Evolutionary conservation across 2,797 vertebrate species (phyloP).

Genomic region (Gymnoscopelus microlampas): DNA sequence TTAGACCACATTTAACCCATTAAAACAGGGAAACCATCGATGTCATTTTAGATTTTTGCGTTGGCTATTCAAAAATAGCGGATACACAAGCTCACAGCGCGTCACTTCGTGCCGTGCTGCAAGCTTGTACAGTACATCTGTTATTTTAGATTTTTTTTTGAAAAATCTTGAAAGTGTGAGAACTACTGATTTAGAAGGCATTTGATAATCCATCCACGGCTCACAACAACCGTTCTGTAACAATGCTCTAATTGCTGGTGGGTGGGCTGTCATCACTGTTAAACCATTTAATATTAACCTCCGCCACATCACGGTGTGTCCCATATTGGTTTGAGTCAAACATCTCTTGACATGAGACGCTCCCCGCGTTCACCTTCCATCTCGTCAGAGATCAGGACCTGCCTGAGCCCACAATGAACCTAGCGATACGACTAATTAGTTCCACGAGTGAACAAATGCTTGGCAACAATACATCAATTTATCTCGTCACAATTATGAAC

Average conservation of each 20-base stretch:
- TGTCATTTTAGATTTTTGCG: no score
- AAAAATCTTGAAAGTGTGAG: no score
- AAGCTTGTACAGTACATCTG: no score
- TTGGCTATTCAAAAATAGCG: no score
- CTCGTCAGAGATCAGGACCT: slow-evolving; percentile 57
- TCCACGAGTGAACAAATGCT: slow-evolving; percentile 63
- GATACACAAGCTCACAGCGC: no score
- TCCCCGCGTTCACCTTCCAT: slow-evolving; percentile 62
- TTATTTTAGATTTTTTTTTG: no score
- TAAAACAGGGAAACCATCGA: no score
- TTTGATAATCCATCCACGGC: no score
- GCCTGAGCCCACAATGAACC: slow-evolving; percentile 42
- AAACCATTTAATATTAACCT: slow-evolving; percentile 38
- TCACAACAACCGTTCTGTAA: background rate
- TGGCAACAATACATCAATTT: slow-evolving; percentile 40
- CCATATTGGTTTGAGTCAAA: slow-evolving; percentile 41
- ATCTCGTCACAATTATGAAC: slow-evolving; percentile 45
- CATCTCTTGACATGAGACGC: slow-evolving; percentile 51
- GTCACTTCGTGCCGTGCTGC: no score
- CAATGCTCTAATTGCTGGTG: slow-evolving; percentile 47
- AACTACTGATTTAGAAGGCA: no score
- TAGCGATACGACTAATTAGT: slow-evolving; percentile 53
- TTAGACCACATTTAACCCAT: no score
- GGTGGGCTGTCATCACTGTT: slow-evolving; percentile 1
- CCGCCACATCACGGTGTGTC: slow-evolving; percentile 30